phyloP scores from a whole-genome alignment of 2,797 vertebrate genomes.

The Mus minutoides region DNA sequence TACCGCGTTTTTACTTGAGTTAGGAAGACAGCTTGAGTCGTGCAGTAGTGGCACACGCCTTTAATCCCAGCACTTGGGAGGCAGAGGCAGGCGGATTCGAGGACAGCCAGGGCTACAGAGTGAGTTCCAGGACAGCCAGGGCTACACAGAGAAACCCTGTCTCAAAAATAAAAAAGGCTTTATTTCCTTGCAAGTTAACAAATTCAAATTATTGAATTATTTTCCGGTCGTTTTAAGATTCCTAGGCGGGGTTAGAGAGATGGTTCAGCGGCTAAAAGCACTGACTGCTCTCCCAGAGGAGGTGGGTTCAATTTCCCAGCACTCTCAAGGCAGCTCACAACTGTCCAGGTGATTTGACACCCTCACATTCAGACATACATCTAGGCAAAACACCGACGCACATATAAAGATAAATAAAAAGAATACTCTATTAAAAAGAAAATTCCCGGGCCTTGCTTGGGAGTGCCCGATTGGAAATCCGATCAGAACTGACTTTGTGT shows the following conservation, averaged over 20 bases:
- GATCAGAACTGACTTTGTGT: neutral
- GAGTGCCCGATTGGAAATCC: neutral
- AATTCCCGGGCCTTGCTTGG: neutral
- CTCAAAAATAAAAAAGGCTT: neutral
- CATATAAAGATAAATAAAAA: too few species aligned
- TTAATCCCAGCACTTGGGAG: too few species aligned
- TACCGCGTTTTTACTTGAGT: neutral
- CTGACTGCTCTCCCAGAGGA: neutral
- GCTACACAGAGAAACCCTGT: too few species aligned
- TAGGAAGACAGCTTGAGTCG: neutral
- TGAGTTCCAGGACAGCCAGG: too few species aligned
- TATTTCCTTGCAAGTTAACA: neutral
- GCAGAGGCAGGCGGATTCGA: too few species aligned
- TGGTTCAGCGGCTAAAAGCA: neutral
- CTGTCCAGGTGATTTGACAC: neutral
- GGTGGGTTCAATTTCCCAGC: neutral
- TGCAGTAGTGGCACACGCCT: too few species aligned
- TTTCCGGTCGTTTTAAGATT: neutral
- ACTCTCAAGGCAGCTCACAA: neutral
- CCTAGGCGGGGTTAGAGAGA: neutral
- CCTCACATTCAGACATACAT: too few species aligned
- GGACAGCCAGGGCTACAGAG: too few species aligned
- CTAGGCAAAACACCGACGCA: too few species aligned
- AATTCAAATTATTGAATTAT: neutral
- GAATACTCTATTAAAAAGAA: neutral